These are phyloP conservation scores for Macrotis lagotis DNA, from an alignment of 2,113 vertebrate genomes.

Conservation along the genomic window DNA sequence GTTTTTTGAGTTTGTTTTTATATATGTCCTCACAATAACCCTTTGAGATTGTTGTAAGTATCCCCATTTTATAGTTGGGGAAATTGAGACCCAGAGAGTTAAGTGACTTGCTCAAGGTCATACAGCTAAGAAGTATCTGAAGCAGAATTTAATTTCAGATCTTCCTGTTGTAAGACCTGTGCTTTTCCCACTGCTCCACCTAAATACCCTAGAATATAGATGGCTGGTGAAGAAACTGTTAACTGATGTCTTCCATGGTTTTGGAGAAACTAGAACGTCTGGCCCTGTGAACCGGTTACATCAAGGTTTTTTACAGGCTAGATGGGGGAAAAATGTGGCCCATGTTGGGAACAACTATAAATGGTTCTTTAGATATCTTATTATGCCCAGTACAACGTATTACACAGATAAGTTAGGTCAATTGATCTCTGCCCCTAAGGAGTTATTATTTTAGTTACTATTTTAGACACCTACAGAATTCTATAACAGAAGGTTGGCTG, in stretches of 20 bases:
- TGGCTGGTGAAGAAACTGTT: background rate
- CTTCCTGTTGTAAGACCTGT: background rate
- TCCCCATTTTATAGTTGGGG: background rate
- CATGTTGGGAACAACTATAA: background rate
- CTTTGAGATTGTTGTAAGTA: background rate
- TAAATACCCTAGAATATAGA: background rate
- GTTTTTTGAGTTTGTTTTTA: too few relatives aligned
- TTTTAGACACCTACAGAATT: background rate
- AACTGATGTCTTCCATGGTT: background rate
- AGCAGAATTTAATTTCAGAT: background rate
- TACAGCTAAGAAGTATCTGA: background rate
- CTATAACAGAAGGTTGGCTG: constrained; percentile 1
- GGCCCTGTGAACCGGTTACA: background rate
- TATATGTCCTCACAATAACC: background rate
- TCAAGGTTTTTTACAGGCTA: background rate
- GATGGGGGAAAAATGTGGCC: background rate
- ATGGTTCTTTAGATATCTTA: background rate
- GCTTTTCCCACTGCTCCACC: background rate
- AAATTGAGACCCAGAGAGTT: background rate
- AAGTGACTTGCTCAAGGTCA: background rate
- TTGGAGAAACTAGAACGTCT: background rate
- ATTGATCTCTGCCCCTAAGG: background rate
- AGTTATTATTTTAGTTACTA: too few relatives aligned
- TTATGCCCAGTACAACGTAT: background rate
- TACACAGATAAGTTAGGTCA: background rate